phyloP scores from a whole-genome alignment of 2,797 vertebrate species.

The Liasis olivaceus region DNA sequence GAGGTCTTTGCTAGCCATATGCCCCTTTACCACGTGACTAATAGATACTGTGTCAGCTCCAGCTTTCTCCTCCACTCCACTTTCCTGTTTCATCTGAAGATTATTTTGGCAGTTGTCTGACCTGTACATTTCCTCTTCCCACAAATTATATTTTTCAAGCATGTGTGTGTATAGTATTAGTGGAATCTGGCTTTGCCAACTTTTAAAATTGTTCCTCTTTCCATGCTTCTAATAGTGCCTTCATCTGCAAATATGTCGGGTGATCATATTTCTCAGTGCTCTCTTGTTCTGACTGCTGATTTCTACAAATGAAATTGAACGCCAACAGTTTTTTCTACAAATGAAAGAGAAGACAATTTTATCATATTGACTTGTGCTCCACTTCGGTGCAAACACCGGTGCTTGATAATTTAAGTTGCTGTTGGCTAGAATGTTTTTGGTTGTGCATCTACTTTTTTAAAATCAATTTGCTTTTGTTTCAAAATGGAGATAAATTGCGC shows the following conservation, averaged over 20 bases:
- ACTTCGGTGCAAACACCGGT: not conserved
- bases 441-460: not conserved
- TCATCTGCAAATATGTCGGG: not conserved
- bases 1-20: not conserved
- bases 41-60: not conserved
- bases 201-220: not conserved
- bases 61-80: not conserved
- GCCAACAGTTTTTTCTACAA: not conserved
- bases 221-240: not conserved
- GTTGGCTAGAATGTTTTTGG: not conserved
- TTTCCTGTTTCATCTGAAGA: not conserved
- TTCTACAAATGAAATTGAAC: not conserved
- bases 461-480: not conserved
- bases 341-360: not conserved
- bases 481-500: not conserved
- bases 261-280: not conserved
- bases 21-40: not conserved
- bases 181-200: not conserved
- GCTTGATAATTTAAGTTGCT: not conserved
- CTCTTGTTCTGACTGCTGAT: not conserved
- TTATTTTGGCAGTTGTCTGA: not conserved
- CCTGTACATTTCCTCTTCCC: not conserved
- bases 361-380: not conserved
- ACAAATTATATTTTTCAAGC: not conserved
- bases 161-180: not conserved